Evolutionary conservation across 1,140 invertebrate genomes (phyloP).

Genomic region (Pectinophora gossypiella): DNA sequence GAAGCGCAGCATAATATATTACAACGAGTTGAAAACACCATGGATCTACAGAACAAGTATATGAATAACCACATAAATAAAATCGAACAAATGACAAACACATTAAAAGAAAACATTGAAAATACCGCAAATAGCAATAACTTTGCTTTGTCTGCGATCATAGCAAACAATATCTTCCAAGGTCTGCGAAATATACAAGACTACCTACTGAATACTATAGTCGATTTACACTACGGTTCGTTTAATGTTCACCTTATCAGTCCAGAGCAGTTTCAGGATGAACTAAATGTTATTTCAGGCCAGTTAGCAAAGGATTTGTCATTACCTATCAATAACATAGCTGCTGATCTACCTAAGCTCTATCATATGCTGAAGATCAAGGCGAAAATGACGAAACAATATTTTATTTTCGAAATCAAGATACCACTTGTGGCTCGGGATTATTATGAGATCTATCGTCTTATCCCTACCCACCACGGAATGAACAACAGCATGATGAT

Average conservation of each 20-base stretch:
- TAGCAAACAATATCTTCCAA: background rate
- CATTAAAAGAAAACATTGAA: background rate
- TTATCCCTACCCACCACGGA: background rate
- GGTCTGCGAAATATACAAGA: background rate
- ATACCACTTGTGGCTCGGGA: background rate
- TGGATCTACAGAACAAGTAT: background rate
- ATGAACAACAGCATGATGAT: background rate
- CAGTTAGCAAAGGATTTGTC: slow-evolving; percentile 1
- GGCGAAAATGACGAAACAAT: background rate
- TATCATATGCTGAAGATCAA: background rate
- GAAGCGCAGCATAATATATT: background rate
- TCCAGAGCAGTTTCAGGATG: background rate
- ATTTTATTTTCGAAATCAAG: background rate
- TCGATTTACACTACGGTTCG: background rate
- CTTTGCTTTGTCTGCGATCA: background rate
- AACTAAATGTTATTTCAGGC: background rate
- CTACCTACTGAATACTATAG: background rate
- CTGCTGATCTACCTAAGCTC: background rate
- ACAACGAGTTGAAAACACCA: background rate
- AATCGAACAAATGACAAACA: background rate
- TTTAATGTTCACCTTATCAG: background rate
- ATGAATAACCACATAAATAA: background rate
- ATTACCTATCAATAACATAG: background rate
- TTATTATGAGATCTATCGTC: background rate
- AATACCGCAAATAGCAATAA: background rate